Conservation (phyloP, 1,140 invertebrate genomes). For the Drosophila gunungcola region DNA sequence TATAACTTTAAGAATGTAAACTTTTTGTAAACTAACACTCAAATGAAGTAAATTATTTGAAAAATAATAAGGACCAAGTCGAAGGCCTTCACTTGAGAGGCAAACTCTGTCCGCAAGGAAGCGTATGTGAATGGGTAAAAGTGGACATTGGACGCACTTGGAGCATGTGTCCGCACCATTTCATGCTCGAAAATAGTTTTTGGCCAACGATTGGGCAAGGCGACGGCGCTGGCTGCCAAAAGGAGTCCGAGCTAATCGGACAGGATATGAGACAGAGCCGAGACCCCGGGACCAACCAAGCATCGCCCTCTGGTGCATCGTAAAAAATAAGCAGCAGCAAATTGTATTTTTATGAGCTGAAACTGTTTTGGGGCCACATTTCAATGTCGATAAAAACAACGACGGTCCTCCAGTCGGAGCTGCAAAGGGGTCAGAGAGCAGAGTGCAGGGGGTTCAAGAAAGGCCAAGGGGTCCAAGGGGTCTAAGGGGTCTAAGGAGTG, state of each 20-base stretch:
- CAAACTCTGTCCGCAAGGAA: background rate
- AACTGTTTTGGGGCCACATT: constrained; percentile 83
- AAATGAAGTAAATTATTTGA: no score
- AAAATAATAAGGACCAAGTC: no score
- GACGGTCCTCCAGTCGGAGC: constrained; percentile 32
- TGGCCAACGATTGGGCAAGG: constrained; percentile 41
- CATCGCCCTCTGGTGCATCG: constrained; percentile 81
- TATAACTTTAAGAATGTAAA: no score
- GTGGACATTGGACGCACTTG: constrained; percentile 75
- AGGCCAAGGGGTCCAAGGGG: background rate
- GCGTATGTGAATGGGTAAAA: constrained; percentile 24
- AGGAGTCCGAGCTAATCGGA: constrained; percentile 14
- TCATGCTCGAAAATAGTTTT: constrained; percentile 79
- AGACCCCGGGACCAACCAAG: constrained; percentile 32
- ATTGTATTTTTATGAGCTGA: constrained; percentile 84
- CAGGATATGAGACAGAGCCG: constrained; percentile 21
- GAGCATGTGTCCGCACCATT: constrained; percentile 79
- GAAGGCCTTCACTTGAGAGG: no score
- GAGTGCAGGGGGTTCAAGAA: background rate
- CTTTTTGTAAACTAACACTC: no score
- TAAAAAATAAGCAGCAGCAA: constrained; percentile 84
- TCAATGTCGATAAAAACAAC: constrained; percentile 82
- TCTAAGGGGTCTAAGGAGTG: constrained; percentile 18
- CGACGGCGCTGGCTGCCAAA: constrained; percentile 5
- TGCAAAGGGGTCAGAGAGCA: background rate